Base-by-base conservation (phyloP, 2,888 invertebrate species). In the Gisinianus flammeolus region DNA sequence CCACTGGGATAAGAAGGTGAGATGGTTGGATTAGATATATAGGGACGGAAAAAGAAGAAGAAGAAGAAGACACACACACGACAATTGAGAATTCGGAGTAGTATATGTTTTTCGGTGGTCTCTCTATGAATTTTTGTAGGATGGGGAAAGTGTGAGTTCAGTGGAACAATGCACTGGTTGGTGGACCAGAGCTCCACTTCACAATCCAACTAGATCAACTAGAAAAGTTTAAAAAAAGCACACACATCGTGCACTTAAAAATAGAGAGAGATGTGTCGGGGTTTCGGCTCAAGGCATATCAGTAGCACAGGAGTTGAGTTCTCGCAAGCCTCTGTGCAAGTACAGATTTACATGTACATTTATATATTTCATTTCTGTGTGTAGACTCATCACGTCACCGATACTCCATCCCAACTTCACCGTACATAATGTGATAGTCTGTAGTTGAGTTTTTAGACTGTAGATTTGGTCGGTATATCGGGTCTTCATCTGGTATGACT, bases 121-220 rank as follows among this genome's bases (percentile, higher is more conserved):
- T 71, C 52, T 71, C 52, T 54, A 71, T 56, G 71, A 54, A 71
- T 54, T 62, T 28, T 71, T 72, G 19, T 58, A 30, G 12, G 24
- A 33, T 64, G n/a, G 72, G 54, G 35, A 64, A 73, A 75, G 62
- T 74, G 58, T 73, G 64, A 68, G 78, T 78, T 70, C 74, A 78
- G 78, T 78, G 74, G 78, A 68, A 78, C 74, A 78, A 78, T 78
- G 68, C 74, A 74, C 78, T 78, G 74, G 78, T 73, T 73, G 73
- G 64, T 73, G 73, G 73, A 62, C 64, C 58, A 33, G 35, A 64
- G 73, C 73, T 74, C 69, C 78, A 78, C 78, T 74, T 66, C 78
- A 70, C 78, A 70, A 70, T 79, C 78, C 75, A 79, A 79, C 78
- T 79, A 79, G 78, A 79, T 70, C 78, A 78, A 79, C 74, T 74